Evolutionary conservation across 1,140 invertebrate genomes (phyloP), one percentile per base, ranked within the genome.

Genomic region (Adoxophyes honmai): DNA sequence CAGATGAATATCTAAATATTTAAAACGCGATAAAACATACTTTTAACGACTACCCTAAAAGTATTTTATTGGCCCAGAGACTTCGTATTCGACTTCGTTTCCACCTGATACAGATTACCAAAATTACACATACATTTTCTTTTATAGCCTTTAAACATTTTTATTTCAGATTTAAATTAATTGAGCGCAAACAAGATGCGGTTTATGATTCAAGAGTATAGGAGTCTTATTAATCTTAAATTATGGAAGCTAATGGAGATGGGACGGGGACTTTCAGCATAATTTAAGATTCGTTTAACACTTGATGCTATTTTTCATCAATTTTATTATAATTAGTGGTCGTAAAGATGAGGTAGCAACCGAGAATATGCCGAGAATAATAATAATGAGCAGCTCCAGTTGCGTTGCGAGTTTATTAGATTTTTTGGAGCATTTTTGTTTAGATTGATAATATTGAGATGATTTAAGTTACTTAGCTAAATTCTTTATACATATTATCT

Each of bases 11-110:
- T 87, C 78, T 84, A 73, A 78, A 79, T 84, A 82, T 82, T 82
- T 82, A 84, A 84, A 86, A 82, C 60, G 62, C 71, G 73, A 86
- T 88, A 85, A 88, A 88, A 78, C 82, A 85, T 82, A 74, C 68
- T 86, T 80, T 85, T 88, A 86, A 88, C 79, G 82, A 71, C 67
- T 67, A 75, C 73, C 70, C 71, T 67, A 70, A 73, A 75, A 72
- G 71, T 73, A 81, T 75, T 83, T 85, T 84, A 87, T 82, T 76
- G 64, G 69, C 62, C 61, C 62, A 61, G 60, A 70, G 39, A 52
- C 51, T 21, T 57, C 57, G 44, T 14, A 53, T 44, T 60, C 57
- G 52, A 35, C 59, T 68, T 66, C 60, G 52, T 44, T 67, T 70
- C 69, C 42, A 71, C 70, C 65, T 73, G 74, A 78, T 76, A 78